phyloP scores from a whole-genome alignment of 1,140 invertebrate genomes.

The Steinernema feltiae region DNA sequence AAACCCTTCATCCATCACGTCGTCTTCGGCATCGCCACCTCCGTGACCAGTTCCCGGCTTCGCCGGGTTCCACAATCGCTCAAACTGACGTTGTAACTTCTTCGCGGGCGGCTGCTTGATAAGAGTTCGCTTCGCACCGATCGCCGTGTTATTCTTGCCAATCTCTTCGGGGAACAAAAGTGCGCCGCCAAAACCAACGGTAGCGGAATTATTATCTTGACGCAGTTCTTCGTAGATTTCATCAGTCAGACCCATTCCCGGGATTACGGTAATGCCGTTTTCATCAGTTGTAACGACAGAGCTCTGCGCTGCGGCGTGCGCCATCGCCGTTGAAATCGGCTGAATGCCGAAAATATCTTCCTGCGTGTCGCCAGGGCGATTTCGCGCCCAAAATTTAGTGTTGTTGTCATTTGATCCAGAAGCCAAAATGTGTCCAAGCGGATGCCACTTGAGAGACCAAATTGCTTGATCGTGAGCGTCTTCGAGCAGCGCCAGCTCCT shows the following conservation, averaged over 20 bases:
- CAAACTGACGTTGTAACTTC: constrained; percentile 52
- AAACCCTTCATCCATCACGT: background rate
- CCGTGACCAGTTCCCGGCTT: constrained; percentile 30
- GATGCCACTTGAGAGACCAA: constrained; percentile 98
- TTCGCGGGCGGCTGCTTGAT: constrained; percentile 55
- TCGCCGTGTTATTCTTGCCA: constrained; percentile 6
- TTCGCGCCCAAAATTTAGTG: constrained; percentile 94
- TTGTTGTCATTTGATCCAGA: constrained; percentile 64
- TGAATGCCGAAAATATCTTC: constrained; percentile 68
- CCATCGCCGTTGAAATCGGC: constrained; percentile 52
- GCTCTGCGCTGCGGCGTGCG: background rate
- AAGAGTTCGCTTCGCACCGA: constrained; percentile 27
- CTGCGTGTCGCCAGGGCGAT: constrained; percentile 94
- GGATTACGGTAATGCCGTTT: constrained; percentile 61
- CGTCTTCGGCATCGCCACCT: background rate
- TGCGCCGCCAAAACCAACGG: constrained; percentile 4
- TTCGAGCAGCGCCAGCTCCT: constrained; percentile 91
- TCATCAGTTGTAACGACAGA: background rate
- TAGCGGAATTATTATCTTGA: constrained; percentile 34
- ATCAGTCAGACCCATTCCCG: constrained; percentile 90
- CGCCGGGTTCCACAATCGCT: constrained; percentile 50
- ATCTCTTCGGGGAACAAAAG: constrained; percentile 33
- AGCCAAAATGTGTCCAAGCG: constrained; percentile 92
- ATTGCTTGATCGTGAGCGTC: constrained; percentile 97
- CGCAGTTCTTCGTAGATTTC: constrained; percentile 46